These are phyloP conservation scores for Psittacula echo DNA, from an alignment of 2,797 vertebrate genomes.

Conservation along the genomic window DNA sequence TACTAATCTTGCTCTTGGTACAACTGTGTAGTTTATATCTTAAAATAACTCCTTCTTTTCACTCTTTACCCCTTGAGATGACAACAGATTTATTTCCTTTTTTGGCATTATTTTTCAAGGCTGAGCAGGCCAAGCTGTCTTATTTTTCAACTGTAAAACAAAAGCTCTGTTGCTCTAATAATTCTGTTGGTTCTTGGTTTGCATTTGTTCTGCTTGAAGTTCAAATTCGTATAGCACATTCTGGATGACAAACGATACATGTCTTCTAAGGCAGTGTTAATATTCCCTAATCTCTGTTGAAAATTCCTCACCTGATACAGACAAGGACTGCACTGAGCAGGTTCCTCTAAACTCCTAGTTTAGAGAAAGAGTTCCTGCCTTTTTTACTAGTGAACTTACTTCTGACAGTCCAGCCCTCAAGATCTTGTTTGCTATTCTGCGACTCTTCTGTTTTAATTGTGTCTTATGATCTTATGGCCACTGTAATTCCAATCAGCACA, in stretches of 20 bases:
- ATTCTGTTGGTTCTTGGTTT: background rate
- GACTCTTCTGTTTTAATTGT: background rate
- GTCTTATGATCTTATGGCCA: background rate
- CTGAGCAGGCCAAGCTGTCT: background rate
- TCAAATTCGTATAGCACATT: background rate
- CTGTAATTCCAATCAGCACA: background rate
- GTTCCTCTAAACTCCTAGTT: background rate
- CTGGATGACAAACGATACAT: background rate
- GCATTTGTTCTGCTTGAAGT: constrained; percentile 5
- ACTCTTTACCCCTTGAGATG: background rate
- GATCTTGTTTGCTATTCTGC: background rate
- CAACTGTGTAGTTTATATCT: background rate
- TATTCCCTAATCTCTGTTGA: constrained; percentile 6
- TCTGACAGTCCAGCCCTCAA: background rate
- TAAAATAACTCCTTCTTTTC: constrained; percentile 27
- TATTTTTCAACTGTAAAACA: background rate
- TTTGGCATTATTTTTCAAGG: background rate
- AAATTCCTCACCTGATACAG: constrained; percentile 20
- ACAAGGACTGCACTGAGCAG: background rate
- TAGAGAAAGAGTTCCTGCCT: background rate
- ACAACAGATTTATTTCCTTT: background rate
- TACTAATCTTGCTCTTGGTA: constrained; percentile 6
- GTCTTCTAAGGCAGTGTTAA: background rate
- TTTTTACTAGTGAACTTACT: background rate
- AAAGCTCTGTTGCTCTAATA: background rate